Evolutionary conservation across 2,888 invertebrate species (phyloP).

Genomic region (Griposia aprilina): DNA sequence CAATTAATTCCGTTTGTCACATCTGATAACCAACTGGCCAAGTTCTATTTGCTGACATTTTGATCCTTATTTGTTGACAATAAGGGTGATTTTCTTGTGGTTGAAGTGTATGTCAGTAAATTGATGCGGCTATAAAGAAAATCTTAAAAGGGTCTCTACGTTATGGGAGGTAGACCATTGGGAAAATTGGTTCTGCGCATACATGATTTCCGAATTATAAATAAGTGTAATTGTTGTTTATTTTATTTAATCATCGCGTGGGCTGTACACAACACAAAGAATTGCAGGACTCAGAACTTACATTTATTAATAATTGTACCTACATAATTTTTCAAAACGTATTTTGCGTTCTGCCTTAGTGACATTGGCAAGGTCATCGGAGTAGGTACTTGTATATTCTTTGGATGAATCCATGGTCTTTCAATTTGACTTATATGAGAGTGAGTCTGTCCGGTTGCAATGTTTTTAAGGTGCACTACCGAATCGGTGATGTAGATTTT

Average conservation of each 20-base stretch:
- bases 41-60: constrained; percentile 60
- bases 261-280: neutral
- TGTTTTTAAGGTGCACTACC: neutral
- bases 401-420: too few species aligned
- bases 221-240: constrained; percentile 41
- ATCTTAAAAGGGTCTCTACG: constrained; percentile 75
- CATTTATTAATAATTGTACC: neutral
- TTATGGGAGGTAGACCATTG: constrained; percentile 81
- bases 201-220: constrained; percentile 60
- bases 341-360: neutral
- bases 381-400: neutral
- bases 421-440: neutral
- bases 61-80: constrained; percentile 44
- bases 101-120: constrained; percentile 29
- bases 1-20: constrained; percentile 86
- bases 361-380: neutral
- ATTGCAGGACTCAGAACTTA: neutral
- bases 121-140: constrained; percentile 69
- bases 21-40: constrained; percentile 69
- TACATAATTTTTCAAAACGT: neutral
- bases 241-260: constrained; percentile 6
- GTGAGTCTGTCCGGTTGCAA: neutral
- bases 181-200: constrained; percentile 72
- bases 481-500: neutral
- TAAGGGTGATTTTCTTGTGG: constrained; percentile 48